Conservation (phyloP, 2,797 vertebrate genomes). For the Coranthus polyacanthus region DNA sequence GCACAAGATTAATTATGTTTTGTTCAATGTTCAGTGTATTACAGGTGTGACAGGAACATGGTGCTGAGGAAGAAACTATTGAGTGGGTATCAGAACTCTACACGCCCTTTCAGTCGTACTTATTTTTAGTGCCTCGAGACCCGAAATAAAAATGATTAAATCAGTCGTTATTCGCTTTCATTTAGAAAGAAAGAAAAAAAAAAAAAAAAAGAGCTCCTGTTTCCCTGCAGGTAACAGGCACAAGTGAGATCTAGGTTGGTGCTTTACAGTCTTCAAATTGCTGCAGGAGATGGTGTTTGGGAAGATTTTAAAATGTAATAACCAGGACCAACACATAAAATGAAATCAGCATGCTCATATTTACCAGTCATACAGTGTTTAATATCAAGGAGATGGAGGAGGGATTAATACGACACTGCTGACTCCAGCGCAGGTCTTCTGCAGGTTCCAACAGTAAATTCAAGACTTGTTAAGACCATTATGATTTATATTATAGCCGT, state of each 20-base stretch:
- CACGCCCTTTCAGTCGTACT: conserved; percentile 20
- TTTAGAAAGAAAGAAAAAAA: conserved; percentile 4
- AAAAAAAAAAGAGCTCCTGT: conserved; percentile 2
- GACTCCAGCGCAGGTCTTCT: not conserved
- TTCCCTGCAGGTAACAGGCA: conserved; percentile 11
- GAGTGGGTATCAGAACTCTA: conserved; percentile 18
- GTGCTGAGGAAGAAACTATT: conserved; percentile 17
- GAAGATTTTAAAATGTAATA: not conserved
- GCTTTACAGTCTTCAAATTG: conserved; percentile 4
- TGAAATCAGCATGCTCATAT: not conserved
- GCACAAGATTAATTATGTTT: conserved; percentile 38
- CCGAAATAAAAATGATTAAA: conserved; percentile 30
- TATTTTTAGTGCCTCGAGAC: conserved; percentile 20
- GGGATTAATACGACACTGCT: not conserved
- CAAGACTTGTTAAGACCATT: not conserved
- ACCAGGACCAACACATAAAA: not conserved
- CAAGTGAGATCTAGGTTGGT: not conserved
- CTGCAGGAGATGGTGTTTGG: conserved; percentile 8
- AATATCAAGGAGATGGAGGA: not conserved
- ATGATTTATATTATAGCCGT: too few relatives aligned
- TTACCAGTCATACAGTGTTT: not conserved
- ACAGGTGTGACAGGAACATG: conserved; percentile 28
- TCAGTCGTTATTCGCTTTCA: conserved; percentile 22
- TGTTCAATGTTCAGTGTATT: conserved; percentile 15
- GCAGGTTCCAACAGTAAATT: not conserved